Base-by-base conservation (phyloP, 1,140 invertebrate genomes). In the Anastatus disparis region DNA sequence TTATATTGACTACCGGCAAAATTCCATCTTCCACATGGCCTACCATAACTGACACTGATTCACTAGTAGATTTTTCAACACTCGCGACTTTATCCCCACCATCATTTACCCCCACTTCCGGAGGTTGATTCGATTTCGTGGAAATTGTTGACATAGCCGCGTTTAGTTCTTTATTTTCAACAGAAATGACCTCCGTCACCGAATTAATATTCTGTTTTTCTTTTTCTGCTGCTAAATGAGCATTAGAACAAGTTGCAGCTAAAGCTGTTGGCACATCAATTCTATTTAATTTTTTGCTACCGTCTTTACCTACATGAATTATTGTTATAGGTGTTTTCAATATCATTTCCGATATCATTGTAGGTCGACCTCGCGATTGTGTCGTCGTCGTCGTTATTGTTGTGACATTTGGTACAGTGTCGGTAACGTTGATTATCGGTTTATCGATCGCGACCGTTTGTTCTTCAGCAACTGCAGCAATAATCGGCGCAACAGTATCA, bases 261-360 rank as follows among this genome's bases (percentile, higher is more conserved):
- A 67, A 4, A 3, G 31, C n/a, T 9, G 12, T 12, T 6, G 65
- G 55, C 10, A 68, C 13, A 7, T 71, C 61, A 17, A 65, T 50
- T 22, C 15, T 50, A 27, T 56, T 65, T 13, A 65, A 13, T 7
- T 64, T 65, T 13, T 53, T 71, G 24, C 38, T 61, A 12, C 62
- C 62, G 17, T 71, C 55, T 20, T 48, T 66, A 15, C 35, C 15
- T 29, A 66, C 31, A 13, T 65, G 53, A 26, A 71, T 71, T 13
- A 66, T 52, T 6, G 70, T 71, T 12, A 71, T 71, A 3, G 70
- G 70, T 10, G 70, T 66, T 53, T 66, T 71, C 4, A 71, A 61
- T 31, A 66, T 52, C 15, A 26, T 59, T 20, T 71, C 70, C 6
- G 70, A 71, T 20, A 65, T 65, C 46, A 71, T 52, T 1, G 52